A percentile compares a stretch with the other conserved stretches of the same genome.
These are phyloP conservation scores for Ahaetulla prasina DNA, from an alignment of 2,113 vertebrate genomes.

Conservation along the genomic window DNA sequence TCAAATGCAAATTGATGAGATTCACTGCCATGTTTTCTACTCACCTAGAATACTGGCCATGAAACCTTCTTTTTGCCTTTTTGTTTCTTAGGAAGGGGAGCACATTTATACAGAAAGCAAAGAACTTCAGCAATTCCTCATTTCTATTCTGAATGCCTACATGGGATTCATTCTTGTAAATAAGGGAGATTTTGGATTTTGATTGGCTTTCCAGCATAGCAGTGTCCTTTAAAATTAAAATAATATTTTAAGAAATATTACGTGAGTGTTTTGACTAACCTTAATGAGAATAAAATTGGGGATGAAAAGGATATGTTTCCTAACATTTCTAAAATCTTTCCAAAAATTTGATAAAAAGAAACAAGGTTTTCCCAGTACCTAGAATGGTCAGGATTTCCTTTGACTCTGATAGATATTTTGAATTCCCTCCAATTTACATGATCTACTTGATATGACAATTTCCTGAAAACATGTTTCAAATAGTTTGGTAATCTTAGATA, in stretches of 20 bases:
- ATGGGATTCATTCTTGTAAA: neutral
- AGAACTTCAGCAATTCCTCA: neutral
- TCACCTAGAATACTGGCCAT: neutral
- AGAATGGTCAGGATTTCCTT: neutral
- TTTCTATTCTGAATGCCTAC: neutral
- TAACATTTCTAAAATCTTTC: neutral
- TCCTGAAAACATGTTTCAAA: neutral
- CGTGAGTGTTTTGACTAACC: neutral
- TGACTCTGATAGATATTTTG: neutral
- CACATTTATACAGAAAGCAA: neutral
- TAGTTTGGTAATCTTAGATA: neutral
- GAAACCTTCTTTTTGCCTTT: neutral
- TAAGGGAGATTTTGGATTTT: neutral
- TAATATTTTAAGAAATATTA: neutral
- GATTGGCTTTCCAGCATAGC: neutral
- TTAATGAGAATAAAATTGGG: neutral
- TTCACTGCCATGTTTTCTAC: neutral
- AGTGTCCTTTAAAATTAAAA: neutral
- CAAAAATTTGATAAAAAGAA: neutral
- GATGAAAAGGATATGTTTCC: neutral
- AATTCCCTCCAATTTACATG: neutral
- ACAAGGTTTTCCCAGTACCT: neutral
- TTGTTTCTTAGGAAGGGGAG: neutral
- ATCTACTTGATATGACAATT: neutral
- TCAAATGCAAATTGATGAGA: neutral